Conservation (phyloP, 1,140 invertebrate species). For the Temnothorax longispinosus region DNA sequence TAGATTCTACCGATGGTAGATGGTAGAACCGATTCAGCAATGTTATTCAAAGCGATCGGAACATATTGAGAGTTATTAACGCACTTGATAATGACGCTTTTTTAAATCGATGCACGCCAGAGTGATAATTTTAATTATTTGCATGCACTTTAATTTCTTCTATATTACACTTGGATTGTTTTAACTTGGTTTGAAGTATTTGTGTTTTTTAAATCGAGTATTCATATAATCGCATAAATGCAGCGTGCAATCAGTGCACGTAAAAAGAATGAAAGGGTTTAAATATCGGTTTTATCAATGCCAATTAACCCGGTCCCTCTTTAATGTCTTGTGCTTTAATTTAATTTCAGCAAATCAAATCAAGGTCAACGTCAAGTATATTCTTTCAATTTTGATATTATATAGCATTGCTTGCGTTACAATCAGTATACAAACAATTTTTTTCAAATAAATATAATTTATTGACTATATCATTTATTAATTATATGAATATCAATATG, state of each 20-base stretch:
- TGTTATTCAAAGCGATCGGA: background rate
- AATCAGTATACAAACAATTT: background rate
- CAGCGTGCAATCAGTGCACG: background rate
- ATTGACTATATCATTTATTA: background rate
- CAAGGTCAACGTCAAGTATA: background rate
- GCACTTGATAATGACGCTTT: background rate
- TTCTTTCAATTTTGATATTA: background rate
- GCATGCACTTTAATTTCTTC: background rate
- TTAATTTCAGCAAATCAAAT: background rate
- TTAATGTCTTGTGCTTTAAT: background rate
- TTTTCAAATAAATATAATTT: background rate
- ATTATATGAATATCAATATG: background rate
- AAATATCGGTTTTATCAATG: conserved; percentile 1
- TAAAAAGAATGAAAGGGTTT: background rate
- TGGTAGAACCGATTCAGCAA: background rate
- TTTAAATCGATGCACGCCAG: background rate
- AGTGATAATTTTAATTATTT: conserved; percentile 1
- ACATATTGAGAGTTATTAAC: background rate
- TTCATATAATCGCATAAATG: background rate
- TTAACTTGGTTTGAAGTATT: background rate
- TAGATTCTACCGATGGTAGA: too few relatives aligned
- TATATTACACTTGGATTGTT: background rate
- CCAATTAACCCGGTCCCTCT: background rate
- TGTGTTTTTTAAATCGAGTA: background rate
- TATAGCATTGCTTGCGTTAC: background rate